A percentile compares a stretch with the other conserved stretches of the same genome.
These are phyloP conservation scores for cat (Felis catus) DNA, from an alignment of 2,113 vertebrate genomes.

Conservation along the genomic window DNA sequence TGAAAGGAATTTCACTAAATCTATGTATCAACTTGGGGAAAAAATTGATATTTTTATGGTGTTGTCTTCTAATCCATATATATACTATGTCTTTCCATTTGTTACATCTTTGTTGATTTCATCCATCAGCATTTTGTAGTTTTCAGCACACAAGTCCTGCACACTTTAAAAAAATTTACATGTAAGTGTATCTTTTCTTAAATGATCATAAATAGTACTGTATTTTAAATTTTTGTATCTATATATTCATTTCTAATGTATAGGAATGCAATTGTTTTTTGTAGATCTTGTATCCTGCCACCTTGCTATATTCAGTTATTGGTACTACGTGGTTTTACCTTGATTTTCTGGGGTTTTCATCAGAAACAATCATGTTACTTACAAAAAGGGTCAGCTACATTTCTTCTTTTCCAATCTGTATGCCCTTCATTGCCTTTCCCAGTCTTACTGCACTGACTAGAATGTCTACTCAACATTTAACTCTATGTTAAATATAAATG, in stretches of 20 bases:
- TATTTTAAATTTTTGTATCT: not conserved
- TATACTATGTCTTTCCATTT: not conserved
- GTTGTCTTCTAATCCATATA: not conserved
- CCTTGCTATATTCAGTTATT: not conserved
- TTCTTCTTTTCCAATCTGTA: not conserved
- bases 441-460: not conserved
- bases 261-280: not conserved
- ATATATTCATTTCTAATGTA: not conserved
- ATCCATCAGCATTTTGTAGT: not conserved
- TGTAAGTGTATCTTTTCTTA: not conserved
- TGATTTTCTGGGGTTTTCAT: not conserved
- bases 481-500: not conserved
- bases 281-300: not conserved
- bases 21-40: not conserved
- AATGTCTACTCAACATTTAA: not conserved
- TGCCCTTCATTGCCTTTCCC: not conserved
- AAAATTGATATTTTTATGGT: not conserved
- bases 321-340: not conserved
- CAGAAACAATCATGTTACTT: not conserved
- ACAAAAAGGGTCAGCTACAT: not conserved
- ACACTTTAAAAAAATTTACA: not conserved
- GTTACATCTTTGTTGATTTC: not conserved
- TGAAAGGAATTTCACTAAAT: slow-evolving; percentile 25
- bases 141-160: not conserved
- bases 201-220: not conserved